phyloP scores from a whole-genome alignment of 53 echinoderm and acorn worm genomes.

The Holothuria scabra region DNA sequence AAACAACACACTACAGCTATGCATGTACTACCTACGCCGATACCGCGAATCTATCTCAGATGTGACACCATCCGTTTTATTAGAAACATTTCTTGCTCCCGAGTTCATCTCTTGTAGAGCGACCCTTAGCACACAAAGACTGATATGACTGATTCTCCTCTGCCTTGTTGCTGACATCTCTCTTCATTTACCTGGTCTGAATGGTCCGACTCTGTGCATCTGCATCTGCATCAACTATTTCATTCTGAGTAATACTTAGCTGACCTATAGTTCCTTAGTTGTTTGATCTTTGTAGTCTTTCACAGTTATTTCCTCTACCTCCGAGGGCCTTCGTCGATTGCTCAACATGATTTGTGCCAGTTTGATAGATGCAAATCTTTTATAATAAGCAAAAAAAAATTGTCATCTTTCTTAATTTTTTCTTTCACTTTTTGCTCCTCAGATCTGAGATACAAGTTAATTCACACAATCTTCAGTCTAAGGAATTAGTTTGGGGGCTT shows the following conservation, averaged over 20 bases:
- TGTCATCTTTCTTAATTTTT: background rate
- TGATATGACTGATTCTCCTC: constrained; percentile 18
- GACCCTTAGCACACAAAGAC: background rate
- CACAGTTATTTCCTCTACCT: constrained; percentile 13
- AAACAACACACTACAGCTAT: no score
- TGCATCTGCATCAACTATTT: constrained; percentile 6
- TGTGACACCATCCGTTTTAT: background rate
- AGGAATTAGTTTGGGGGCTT: constrained; percentile 49
- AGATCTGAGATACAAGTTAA: constrained; percentile 49
- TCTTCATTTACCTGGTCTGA: background rate
- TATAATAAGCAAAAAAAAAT: background rate
- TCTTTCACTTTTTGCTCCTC: constrained; percentile 28
- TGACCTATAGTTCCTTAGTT: constrained; percentile 48
- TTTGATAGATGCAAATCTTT: background rate
- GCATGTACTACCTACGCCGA: no score
- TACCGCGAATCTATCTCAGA: no score
- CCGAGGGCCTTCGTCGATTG: constrained; percentile 34
- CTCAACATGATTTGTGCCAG: constrained; percentile 47
- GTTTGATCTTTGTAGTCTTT: constrained; percentile 34
- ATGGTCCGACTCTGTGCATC: constrained; percentile 1
- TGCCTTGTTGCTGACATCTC: background rate
- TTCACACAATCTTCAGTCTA: constrained; percentile 66
- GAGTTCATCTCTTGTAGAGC: constrained; percentile 16
- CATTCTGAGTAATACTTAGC: constrained; percentile 7
- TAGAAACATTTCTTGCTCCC: constrained; percentile 11